These are phyloP conservation scores for Xylocampa areola DNA, from an alignment of 2,888 invertebrate genomes.

Conservation along the genomic window DNA sequence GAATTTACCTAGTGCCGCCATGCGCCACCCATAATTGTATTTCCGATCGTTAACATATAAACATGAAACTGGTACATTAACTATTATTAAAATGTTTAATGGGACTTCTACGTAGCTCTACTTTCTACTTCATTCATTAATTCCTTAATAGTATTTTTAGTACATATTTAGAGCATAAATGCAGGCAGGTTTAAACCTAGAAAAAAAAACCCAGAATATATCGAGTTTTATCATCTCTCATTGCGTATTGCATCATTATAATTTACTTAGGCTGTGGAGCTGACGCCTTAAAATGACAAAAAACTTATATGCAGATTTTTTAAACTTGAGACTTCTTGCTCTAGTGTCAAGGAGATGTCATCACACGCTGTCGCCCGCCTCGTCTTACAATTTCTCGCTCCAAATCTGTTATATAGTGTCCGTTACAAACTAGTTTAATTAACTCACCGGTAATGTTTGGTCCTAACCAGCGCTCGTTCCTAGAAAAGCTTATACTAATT, in stretches of 20 bases:
- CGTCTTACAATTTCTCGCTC: conserved; percentile 31
- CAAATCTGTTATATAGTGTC: conserved; percentile 40
- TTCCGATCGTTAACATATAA: conserved; percentile 18
- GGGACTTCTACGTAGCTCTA: too few relatives aligned
- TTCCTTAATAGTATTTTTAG: too few relatives aligned
- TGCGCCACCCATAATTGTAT: conserved; percentile 11
- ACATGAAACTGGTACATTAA: not conserved
- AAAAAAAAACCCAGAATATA: too few relatives aligned
- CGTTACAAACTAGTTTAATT: conserved; percentile 38
- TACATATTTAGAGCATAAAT: too few relatives aligned
- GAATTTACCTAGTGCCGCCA: conserved; percentile 54
- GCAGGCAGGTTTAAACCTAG: too few relatives aligned
- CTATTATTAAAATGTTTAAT: too few relatives aligned
- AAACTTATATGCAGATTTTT: not conserved
- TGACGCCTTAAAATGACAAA: too few relatives aligned
- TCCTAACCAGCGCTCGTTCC: conserved; percentile 15
- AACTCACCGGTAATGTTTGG: conserved; percentile 28
- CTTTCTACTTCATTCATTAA: too few relatives aligned
- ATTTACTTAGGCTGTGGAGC: too few relatives aligned
- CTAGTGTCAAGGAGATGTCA: conserved; percentile 25
- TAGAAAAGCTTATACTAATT: conserved; percentile 30
- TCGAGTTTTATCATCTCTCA: too few relatives aligned
- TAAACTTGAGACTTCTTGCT: conserved; percentile 2
- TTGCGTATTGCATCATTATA: too few relatives aligned
- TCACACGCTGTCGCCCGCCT: conserved; percentile 28